Conservation (phyloP, 2,113 vertebrate species). For the Lates calcarifer region DNA sequence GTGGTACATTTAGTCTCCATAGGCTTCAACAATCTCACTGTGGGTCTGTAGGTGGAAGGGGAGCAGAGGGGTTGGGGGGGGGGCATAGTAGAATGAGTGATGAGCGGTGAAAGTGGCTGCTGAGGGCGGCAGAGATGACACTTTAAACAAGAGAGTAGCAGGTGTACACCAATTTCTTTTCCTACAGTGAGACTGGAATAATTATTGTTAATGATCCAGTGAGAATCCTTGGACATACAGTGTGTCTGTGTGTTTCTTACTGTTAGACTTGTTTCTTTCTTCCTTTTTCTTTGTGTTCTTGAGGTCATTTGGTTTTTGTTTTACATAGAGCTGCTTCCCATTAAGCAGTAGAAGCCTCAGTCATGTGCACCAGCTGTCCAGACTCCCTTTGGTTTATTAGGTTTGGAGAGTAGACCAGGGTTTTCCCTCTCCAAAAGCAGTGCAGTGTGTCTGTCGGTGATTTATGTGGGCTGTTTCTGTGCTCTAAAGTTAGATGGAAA, state of each 20-base stretch:
- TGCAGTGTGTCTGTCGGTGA: background rate
- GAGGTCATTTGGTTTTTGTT: slow-evolving; percentile 12
- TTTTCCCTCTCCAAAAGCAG: background rate
- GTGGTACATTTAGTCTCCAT: no score
- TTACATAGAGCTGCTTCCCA: background rate
- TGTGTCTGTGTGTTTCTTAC: background rate
- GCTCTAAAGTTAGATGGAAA: background rate
- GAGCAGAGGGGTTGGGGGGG: no score
- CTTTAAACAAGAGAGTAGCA: background rate
- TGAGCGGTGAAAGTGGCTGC: no score
- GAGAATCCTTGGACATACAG: background rate
- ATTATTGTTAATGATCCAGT: background rate
- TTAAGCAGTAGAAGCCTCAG: background rate
- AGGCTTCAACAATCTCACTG: no score
- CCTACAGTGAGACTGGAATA: background rate
- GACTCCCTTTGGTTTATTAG: slow-evolving; percentile 2
- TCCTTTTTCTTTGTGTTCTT: background rate
- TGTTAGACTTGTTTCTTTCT: background rate
- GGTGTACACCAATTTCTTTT: background rate
- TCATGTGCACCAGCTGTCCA: slow-evolving; percentile 13
- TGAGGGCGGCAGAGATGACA: background rate
- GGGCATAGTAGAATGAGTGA: no score
- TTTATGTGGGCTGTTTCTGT: background rate
- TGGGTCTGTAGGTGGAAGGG: no score
- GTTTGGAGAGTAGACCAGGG: background rate